Evolutionary conservation across 2,888 invertebrate genomes (phyloP).

Genomic region (Caenorhabditis sinica): DNA sequence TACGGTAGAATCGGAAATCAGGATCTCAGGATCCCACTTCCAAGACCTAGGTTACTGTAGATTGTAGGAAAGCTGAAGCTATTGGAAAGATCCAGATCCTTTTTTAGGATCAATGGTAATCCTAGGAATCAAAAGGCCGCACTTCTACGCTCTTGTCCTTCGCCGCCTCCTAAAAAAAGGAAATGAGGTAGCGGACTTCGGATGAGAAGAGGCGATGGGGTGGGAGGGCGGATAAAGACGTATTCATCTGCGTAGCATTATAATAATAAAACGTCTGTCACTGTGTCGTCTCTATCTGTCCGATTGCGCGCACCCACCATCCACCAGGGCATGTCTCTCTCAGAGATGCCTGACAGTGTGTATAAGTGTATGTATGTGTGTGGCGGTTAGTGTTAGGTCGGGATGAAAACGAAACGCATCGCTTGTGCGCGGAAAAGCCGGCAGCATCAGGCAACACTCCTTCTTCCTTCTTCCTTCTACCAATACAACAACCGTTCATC

Average conservation of each 20-base stretch:
- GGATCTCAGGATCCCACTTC: background rate
- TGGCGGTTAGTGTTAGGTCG: conserved; percentile 60
- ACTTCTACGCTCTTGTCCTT: conserved; percentile 6
- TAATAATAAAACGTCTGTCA: conserved; percentile 52
- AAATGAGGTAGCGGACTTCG: conserved; percentile 35
- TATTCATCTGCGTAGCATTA: conserved; percentile 44
- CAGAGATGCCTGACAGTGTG: conserved; percentile 43
- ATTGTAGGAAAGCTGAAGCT: background rate
- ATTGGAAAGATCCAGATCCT: background rate
- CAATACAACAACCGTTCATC: conserved; percentile 45
- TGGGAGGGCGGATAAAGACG: conserved; percentile 38
- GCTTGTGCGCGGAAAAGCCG: conserved; percentile 51
- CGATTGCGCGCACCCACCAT: conserved; percentile 49
- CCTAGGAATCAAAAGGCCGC: conserved; percentile 2
- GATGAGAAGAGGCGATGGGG: conserved; percentile 9
- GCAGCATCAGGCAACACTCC: conserved; percentile 33
- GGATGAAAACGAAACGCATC: conserved; percentile 64
- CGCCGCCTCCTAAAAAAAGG: conserved; percentile 15
- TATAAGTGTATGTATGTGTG: conserved; percentile 39
- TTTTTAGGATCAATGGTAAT: background rate
- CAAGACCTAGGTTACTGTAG: background rate
- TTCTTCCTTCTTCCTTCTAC: conserved; percentile 30
- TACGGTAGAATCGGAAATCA: conserved; percentile 1
- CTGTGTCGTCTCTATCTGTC: conserved; percentile 30
- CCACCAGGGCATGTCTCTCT: conserved; percentile 39